Evolutionary conservation across 2,797 vertebrate species (phyloP), one percentile per base, ranked within the genome.

Genomic region (Botia kubotai): DNA sequence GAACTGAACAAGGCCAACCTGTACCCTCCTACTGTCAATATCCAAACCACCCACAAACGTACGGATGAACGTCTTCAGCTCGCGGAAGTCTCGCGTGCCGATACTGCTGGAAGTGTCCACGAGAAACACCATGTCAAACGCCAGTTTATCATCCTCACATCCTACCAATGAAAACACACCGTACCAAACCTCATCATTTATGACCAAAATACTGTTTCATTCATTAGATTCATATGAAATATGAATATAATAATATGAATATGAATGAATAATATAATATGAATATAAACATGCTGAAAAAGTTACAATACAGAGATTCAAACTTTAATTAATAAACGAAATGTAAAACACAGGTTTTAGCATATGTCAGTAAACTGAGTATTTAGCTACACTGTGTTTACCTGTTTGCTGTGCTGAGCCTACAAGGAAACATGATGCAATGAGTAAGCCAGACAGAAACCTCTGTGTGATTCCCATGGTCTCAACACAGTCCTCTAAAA

Each of bases 91-190:
- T 0, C n/a, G 23, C 0, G 53, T 17, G 14, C 91, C 89, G 0
- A 95, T 93, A 83, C 92, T 95, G 39, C 89, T 81, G 19, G 95
- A 97, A 74, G 93, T 91, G 43, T 95, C 95, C 68, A 96, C 87
- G 73, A 97, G 86, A 87, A 97, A 95, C 57, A 96, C 94, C 53
- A 96, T 91, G 83, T 96, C 95, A 1, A 73, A 80, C 3, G 94
- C 93, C 23, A 89, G 26, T 0, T 85, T 90, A 55, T 91, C 93
- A 74, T 89, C 87, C 86, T 85, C 83, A 86, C 95, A 97, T 79
- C 83, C 95, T 97, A 83, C 26, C 84, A 60, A 72, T 52, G 19
- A 82, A n/a, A 60, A 43, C 84, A 57, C 29, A 77, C 83, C 23
- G 69, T 13, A 68, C 53, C 26, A n/a, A 52, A 76, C 19, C 46